Evolutionary conservation across 2,113 vertebrate species (phyloP).

Genomic region (Puffinus mauretanicus): DNA sequence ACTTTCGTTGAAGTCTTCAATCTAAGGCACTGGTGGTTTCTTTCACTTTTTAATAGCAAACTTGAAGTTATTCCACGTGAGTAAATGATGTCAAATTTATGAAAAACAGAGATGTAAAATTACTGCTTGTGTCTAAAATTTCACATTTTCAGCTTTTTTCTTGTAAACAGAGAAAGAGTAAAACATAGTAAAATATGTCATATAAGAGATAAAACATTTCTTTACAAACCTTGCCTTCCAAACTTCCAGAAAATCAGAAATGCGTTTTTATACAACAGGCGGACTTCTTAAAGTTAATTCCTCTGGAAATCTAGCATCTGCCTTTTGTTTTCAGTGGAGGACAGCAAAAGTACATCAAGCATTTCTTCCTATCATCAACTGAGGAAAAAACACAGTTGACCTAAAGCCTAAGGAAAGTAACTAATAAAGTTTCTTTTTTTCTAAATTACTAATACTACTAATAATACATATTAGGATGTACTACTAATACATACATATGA

Average conservation of each 20-base stretch:
- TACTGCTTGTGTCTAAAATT: neutral
- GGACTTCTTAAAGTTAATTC: neutral
- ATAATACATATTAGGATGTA: rapidly evolving
- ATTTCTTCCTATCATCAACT: neutral
- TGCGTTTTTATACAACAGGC: neutral
- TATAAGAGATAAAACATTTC: neutral
- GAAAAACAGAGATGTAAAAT: neutral
- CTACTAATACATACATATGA: neutral
- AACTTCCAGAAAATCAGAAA: neutral
- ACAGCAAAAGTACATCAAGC: neutral
- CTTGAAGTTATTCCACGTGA: neutral
- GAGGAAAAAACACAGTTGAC: neutral
- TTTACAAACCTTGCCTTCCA: neutral
- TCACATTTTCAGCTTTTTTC: neutral
- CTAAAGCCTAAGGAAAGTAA: neutral
- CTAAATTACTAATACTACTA: neutral
- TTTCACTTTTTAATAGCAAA: neutral
- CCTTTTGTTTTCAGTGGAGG: neutral
- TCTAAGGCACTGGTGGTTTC: neutral
- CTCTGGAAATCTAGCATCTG: neutral
- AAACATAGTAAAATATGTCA: neutral
- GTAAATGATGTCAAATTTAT: neutral
- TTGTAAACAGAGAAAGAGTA: neutral
- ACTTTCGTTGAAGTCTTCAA: neutral
- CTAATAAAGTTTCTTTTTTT: neutral